Base-by-base conservation (phyloP, 2,113 vertebrate species). In the Podarcis raffonei region DNA sequence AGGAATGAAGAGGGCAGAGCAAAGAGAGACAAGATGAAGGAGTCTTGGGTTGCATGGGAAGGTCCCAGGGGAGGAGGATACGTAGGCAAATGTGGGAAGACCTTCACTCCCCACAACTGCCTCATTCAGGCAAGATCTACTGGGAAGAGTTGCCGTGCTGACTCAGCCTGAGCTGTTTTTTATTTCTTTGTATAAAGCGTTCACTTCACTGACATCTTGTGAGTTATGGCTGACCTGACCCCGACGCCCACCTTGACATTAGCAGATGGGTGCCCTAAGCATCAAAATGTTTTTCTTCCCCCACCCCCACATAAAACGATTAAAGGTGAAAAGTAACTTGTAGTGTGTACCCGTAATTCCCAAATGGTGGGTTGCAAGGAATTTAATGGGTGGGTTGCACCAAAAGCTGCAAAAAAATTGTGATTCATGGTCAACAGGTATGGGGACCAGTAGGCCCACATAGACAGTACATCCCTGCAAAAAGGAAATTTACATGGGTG, bases 191-290 rank as follows among this genome's bases (percentile, higher is more conserved):
- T 53, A 53, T 53, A 9, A 53, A 53, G 2, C 48, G 11, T 53
- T 53, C 2, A 53, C 48, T 53, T 53, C 48, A 53, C 48, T 53
- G 48, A 53, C 48, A 53, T 48, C 48, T 48, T 48, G 48, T 48
- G 48, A 48, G 48, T 48, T 48, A 48, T 53, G 9, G 48, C 48
- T 53, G 48, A 53, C 48, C 48, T 53, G 2, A 53, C 9, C 48
- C 48, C 11, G 9, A 53, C 48, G 11, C 48, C 48, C 48, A 53
- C 48, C 48, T 74, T 35, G 72, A 32, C 13, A 16, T 32, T 13
- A 15, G 59, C 27, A 89, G 90, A 93, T 92, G 87, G 91, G 92
- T 0, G 88, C 90, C 89, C 74, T 16, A 37, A 84, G 86, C 25
- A 83, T 71, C 81, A 87, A 82, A 72, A 30, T n/a, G 32, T 84